Conservation (phyloP, 2,888 invertebrate species). For the Drosophila quinaria region DNA sequence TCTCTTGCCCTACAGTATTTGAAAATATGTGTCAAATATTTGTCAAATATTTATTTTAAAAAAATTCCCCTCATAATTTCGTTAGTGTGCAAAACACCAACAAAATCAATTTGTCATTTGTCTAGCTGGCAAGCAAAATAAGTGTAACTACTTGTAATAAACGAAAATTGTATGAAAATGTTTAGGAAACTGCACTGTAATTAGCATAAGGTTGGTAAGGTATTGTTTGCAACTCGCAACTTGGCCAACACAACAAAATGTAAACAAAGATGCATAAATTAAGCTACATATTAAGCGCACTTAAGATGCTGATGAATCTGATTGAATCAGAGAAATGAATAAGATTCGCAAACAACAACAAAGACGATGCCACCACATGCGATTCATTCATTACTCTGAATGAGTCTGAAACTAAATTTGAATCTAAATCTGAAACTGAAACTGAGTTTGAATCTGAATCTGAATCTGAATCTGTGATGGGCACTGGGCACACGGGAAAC, state of each 20-base stretch:
- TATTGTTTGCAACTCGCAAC: slow-evolving; percentile 33
- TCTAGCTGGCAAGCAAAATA: neutral
- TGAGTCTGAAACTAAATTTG: slow-evolving; percentile 22
- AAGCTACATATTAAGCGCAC: slow-evolving; percentile 56
- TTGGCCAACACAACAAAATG: slow-evolving; percentile 24
- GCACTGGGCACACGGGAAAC: slow-evolving; percentile 66
- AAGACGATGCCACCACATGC: slow-evolving; percentile 29
- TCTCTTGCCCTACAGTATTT: no score
- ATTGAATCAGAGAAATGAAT: slow-evolving; percentile 49
- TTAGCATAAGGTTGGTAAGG: slow-evolving; percentile 58
- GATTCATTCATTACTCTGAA: slow-evolving; percentile 66
- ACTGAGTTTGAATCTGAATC: slow-evolving; percentile 20
- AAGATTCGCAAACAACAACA: slow-evolving; percentile 11
- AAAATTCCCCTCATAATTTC: neutral
- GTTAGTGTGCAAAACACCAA: neutral
- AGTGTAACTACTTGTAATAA: neutral
- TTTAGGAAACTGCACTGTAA: slow-evolving; percentile 57
- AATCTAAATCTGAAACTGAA: neutral
- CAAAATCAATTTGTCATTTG: slow-evolving; percentile 40
- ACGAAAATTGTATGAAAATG: slow-evolving; percentile 43
- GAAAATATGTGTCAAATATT: no score
- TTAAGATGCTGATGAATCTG: slow-evolving; percentile 46
- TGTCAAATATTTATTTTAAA: no score
- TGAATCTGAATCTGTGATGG: slow-evolving; percentile 21
- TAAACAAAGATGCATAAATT: slow-evolving; percentile 70